Evolutionary conservation across 2,888 invertebrate species (phyloP).

Genomic region (Protodeltote pygarga): DNA sequence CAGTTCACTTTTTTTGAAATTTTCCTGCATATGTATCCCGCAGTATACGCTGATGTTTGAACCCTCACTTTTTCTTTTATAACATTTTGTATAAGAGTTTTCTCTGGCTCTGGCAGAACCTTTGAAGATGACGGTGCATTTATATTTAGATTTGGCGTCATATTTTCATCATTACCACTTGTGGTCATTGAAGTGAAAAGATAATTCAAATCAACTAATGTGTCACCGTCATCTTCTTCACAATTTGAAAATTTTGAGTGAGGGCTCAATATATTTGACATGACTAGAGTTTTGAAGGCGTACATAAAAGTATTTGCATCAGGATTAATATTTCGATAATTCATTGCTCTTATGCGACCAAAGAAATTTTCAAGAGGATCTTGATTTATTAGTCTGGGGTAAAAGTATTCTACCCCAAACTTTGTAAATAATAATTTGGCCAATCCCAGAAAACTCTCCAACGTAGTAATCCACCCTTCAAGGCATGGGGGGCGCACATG

Average conservation of each 20-base stretch:
- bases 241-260: slow-evolving; percentile 17
- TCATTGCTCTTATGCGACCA: slow-evolving; percentile 39
- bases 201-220: too few relatives aligned
- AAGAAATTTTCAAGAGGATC: slow-evolving; percentile 45
- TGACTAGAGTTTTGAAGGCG: slow-evolving; percentile 33
- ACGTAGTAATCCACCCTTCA: too few relatives aligned
- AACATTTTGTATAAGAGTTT: too few relatives aligned
- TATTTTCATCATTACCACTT: too few relatives aligned
- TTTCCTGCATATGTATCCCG: slow-evolving; percentile 3
- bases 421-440: slow-evolving; percentile 29
- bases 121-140: too few relatives aligned
- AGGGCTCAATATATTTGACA: too few relatives aligned
- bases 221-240: slow-evolving; percentile 10
- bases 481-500: too few relatives aligned
- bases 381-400: slow-evolving; percentile 41
- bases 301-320: slow-evolving; percentile 35
- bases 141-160: too few relatives aligned
- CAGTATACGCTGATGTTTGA: slow-evolving; percentile 5
- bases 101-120: too few relatives aligned
- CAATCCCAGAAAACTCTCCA: slow-evolving; percentile 39
- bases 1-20: neutral
- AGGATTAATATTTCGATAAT: slow-evolving; percentile 42
- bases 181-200: too few relatives aligned
- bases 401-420: slow-evolving; percentile 32
- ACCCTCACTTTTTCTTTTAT: neutral